Base-by-base conservation (phyloP, 2,797 vertebrate genomes). In the Gephyroberyx darwinii region DNA sequence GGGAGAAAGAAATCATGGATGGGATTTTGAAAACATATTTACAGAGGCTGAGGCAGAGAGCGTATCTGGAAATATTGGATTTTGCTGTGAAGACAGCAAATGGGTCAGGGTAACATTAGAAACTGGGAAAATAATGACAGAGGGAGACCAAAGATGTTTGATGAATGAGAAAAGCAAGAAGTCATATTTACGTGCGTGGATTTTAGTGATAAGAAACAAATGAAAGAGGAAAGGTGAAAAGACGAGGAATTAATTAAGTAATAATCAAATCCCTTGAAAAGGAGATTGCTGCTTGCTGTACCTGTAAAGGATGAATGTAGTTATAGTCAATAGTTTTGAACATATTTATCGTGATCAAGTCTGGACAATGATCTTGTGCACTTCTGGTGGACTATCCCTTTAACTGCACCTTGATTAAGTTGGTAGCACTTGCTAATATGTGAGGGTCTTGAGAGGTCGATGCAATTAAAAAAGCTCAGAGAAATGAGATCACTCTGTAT, bases 1-100 rank as follows among this genome's bases (percentile, higher is more conserved):
- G 73, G 76, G 65, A 81, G 56, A 30, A 73, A 77, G 86, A 81
- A 83, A 71, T 87, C 75, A 88, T 84, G 86, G 88, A 84, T 85
- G 83, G 74, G 85, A 90, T 90, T 88, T 81, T 89, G 79, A 86
- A 91, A 92, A 89, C 80, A 88, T 89, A 91, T 91, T 91, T 89
- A 90, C 86, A 84, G 74, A 82, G 80, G 74, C 82, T 84, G 87
- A 89, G 75, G 82, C 82, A 84, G 83, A 47, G 73, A 91, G 83
- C 82, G 55, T 88, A 87, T 90, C 85, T 83, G 79, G 77, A 89
- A 90, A 89, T 89, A 91, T 89, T 91, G 77, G 86, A 91, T 92
- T 92, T 88, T 71, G 75, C 81, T 75, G 75, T 84, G 84, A 84
- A 69, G 69, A 74, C 84, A 91, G 85, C 88, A 91, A 91, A 89